These are phyloP conservation scores for Anoplopoma fimbria DNA, from an alignment of 2,113 vertebrate genomes.

Conservation along the genomic window DNA sequence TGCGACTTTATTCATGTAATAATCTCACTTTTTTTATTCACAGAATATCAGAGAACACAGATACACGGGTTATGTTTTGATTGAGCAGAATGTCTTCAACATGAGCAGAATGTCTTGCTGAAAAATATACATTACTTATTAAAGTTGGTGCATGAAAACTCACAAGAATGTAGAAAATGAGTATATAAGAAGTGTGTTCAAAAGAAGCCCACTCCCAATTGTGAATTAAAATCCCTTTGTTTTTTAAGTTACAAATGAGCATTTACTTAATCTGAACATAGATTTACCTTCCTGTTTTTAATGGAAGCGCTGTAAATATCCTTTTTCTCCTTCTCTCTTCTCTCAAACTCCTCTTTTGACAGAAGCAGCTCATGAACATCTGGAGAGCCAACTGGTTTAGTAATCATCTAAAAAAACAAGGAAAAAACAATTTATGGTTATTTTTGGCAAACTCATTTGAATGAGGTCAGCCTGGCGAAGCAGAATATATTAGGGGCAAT, in stretches of 20 bases:
- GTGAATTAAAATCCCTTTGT: neutral
- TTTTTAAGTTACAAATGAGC: neutral
- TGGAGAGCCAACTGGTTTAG: slow-evolving; percentile 86
- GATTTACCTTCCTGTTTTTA: slow-evolving; percentile 90
- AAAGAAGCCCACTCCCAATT: too few relatives aligned
- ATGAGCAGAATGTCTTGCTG: too few relatives aligned
- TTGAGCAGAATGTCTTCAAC: too few relatives aligned
- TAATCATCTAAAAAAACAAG: slow-evolving; percentile 90
- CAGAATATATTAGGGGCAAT: neutral
- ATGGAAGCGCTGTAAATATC: slow-evolving; percentile 89
- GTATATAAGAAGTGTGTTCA: too few relatives aligned
- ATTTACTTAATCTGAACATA: neutral
- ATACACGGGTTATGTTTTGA: too few relatives aligned
- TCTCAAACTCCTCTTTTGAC: slow-evolving; percentile 95
- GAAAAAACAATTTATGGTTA: neutral
- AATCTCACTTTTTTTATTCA: too few relatives aligned
- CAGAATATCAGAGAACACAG: too few relatives aligned
- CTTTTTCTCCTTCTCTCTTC: slow-evolving; percentile 91
- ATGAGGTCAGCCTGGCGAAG: neutral
- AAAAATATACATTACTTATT: too few relatives aligned
- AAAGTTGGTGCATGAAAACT: too few relatives aligned
- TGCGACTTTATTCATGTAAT: too few relatives aligned
- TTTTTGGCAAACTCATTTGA: neutral
- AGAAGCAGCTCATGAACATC: slow-evolving; percentile 94
- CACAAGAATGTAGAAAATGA: too few relatives aligned